A percentile compares a stretch with the other conserved stretches of the same genome.
Conservation (phyloP, 1,140 invertebrate species). For the Cataglyphis hispanica region DNA sequence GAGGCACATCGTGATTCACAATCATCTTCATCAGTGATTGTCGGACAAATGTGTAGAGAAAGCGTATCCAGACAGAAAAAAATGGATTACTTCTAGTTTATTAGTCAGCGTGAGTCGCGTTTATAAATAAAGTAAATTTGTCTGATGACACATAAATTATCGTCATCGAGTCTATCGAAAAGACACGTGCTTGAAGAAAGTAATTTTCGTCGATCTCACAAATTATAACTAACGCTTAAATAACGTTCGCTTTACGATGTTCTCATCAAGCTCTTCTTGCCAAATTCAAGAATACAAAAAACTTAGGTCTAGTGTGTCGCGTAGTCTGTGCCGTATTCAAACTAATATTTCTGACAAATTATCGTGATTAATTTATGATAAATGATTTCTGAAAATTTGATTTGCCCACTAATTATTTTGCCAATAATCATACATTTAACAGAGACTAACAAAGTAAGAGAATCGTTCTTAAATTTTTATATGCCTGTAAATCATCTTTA, state of each 20-base stretch:
- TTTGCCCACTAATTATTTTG: background rate
- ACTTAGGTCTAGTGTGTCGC: background rate
- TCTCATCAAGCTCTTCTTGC: background rate
- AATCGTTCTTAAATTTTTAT: background rate
- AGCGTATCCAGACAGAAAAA: conserved; percentile 50
- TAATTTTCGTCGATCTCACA: conserved; percentile 42
- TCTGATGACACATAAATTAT: conserved; percentile 14
- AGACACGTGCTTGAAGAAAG: background rate
- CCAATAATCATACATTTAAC: background rate
- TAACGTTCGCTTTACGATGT: background rate
- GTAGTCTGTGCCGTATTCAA: background rate
- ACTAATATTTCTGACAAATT: background rate
- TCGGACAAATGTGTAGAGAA: conserved; percentile 37
- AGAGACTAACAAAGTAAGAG: background rate
- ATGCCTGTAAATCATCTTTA: background rate
- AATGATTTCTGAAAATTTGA: background rate
- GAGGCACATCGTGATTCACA: conserved; percentile 24
- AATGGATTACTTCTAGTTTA: conserved; percentile 48
- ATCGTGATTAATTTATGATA: background rate
- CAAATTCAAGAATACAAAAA: background rate
- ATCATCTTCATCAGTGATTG: conserved; percentile 23
- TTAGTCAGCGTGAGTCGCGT: conserved; percentile 51
- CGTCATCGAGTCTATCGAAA: conserved; percentile 16
- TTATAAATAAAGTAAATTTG: conserved; percentile 27
- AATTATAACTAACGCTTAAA: conserved; percentile 5